Evolutionary conservation across 2,113 vertebrate genomes (phyloP), one percentile per base, ranked within the genome.

Genomic region (Tonatia bakeri): DNA sequence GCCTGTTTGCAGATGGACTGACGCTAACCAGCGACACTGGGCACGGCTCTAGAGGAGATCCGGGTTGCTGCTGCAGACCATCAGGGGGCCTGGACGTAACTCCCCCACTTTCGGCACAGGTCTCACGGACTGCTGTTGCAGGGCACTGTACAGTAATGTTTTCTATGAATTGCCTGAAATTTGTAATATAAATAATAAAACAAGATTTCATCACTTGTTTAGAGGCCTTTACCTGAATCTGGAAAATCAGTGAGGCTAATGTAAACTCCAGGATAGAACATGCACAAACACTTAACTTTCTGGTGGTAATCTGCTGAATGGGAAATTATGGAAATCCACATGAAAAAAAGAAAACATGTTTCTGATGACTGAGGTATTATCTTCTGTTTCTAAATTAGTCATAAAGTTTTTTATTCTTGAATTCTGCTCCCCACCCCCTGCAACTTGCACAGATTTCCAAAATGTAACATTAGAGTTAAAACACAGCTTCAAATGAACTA

Each of bases 201-300:
- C 40, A 38, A 77, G 36, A n/a, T 76, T 86, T 88, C 6, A 93
- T 97, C 92, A 61, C 28, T 92, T 20, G 40, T 95, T 96, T 91
- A 97, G 87, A 94, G 96, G 96, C 88, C 97, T 98, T 98, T 97
- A 94, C 96, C 96, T 97, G 95, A 97, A 97, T 97, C 93, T 96
- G 94, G 94, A 96, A 92, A 95, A 96, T 97, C 97, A 97, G 97
- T 97, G 96, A 96, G 96, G 96, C 94, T 97, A 89, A 97, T 85
- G 40, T 94, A 97, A 97, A 87, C 91, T 95, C 96, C 91, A 17
- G 96, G 97, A 97, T 97, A 96, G 94, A 86, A 98, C 98, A 96
- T 90, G 95, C 90, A 97, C n/a, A 92, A 94, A 88, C 56, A 92
- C 72, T 33, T 87, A 79, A 50, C 91, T 77, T 87, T 97, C 96